Evolutionary conservation across 2,797 vertebrate species (phyloP), one percentile per base, ranked within the genome.

Genomic region (Hippocampus kuda): DNA sequence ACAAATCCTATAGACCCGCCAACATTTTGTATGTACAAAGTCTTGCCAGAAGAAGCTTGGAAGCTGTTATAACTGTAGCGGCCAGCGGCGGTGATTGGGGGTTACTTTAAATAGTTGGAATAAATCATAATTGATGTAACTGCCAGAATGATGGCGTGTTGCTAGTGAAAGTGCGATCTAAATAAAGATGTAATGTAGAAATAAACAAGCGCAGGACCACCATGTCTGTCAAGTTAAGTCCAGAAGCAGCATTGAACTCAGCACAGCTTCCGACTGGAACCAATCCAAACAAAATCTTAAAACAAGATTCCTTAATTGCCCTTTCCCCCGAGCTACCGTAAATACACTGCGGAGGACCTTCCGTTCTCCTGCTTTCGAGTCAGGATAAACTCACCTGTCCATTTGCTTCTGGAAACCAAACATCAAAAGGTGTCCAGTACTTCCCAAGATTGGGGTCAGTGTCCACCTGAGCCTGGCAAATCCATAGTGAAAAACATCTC

Each of bases 331-430:
- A 26, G 30, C 34, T 7, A 38, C 34, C 34, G 6, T 34, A 38
- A 30, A 63, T 64, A 65, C 5, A 26, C 24, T 8, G n/a, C 6
- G 20, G 34, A 59, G 27, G 18, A 68, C 4, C 60, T 9, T 34
- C 27, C 6, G 15, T 34, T 34, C 30, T 6, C 59, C 59, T 67
- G 44, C 46, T 44, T 22, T 10, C 0, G n/a, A 24, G 3, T 67
- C n/a, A 30, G 66, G 63, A 56, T 66, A 1, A 76, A 84, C 87
- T 86, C 79, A 89, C 87, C 88, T 83, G 75, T 73, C 70, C 48
- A 68, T 77, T 62, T 0, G 76, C 75, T 77, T 79, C 77, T 71
- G 68, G 68, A 48, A 81, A 75, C 68, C 30, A 41, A 82, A 78
- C 69, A 73, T 75, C 71, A 66, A 63, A 71, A 63, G 48, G 65